These are phyloP conservation scores for Macropodus opercularis DNA, from an alignment of 2,797 vertebrate genomes.

Conservation along the genomic window DNA sequence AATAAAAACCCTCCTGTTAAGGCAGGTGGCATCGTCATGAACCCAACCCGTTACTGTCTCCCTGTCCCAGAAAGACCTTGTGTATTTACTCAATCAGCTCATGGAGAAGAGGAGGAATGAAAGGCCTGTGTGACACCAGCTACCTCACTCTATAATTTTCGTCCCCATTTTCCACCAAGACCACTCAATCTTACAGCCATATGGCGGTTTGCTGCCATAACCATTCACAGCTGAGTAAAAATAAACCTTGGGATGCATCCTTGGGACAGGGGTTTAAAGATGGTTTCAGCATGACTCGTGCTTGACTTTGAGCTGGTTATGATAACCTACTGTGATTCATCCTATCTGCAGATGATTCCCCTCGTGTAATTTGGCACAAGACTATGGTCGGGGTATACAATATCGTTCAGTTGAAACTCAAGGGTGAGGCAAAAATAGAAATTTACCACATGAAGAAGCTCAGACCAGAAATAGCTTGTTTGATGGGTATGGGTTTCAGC, in stretches of 20 bases:
- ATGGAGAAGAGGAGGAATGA: constrained; percentile 67
- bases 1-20: constrained; percentile 34
- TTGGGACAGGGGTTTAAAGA: constrained; percentile 71
- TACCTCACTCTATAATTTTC: constrained; percentile 78
- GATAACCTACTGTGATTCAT: constrained; percentile 79
- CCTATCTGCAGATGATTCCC: constrained; percentile 78
- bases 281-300: constrained; percentile 33
- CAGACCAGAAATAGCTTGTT: constrained; percentile 75
- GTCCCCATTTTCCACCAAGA: constrained; percentile 76
- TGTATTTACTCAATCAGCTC: constrained; percentile 73
- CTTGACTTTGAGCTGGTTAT: constrained; percentile 73
- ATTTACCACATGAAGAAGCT: constrained; percentile 80
- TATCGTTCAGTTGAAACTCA: constrained; percentile 75
- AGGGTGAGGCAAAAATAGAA: constrained; percentile 82
- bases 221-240: constrained; percentile 80
- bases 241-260: constrained; percentile 78
- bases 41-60: constrained; percentile 38
- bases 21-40: constrained; percentile 59
- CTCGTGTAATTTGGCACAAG: constrained; percentile 77
- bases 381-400: constrained; percentile 74
- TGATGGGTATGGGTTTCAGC: constrained; percentile 77
- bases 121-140: constrained; percentile 76
- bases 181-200: constrained; percentile 78
- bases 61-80: constrained; percentile 41
- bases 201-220: constrained; percentile 79